phyloP scores from a whole-genome alignment of 2,888 invertebrate genomes.

The Drosophila meridionalis region DNA sequence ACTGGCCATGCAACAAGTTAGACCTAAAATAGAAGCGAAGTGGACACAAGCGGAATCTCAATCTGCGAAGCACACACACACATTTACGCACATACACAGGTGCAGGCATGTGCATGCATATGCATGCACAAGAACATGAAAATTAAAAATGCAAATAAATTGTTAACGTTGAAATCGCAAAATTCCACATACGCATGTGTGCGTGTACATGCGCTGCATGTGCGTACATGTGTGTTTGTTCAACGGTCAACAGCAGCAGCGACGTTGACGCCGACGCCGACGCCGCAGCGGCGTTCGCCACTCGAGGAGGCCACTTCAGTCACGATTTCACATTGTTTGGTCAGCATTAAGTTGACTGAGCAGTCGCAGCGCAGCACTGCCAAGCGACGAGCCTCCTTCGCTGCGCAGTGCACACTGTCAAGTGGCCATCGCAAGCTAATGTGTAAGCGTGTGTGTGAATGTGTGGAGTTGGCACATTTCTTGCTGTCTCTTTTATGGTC shows the following conservation, averaged over 20 bases:
- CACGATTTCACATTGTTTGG: conserved; percentile 72
- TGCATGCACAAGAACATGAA: conserved; percentile 65
- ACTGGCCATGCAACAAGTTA: conserved; percentile 71
- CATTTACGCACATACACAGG: not conserved
- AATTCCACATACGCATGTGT: conserved; percentile 62
- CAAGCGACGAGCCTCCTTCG: conserved; percentile 71
- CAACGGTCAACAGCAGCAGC: conserved; percentile 32
- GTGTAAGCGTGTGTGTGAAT: conserved; percentile 5
- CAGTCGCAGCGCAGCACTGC: conserved; percentile 56
- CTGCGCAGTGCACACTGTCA: conserved; percentile 44
- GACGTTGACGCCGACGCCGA: conserved; percentile 1
- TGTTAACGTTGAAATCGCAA: conserved; percentile 76
- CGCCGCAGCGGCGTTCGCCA: conserved; percentile 38
- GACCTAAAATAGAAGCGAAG: conserved; percentile 76
- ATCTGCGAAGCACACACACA: conserved; percentile 21
- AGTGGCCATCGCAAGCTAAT: conserved; percentile 29
- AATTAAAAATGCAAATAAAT: conserved; percentile 81
- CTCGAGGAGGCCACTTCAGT: conserved; percentile 77
- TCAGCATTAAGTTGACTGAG: conserved; percentile 44
- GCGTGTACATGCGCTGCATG: not conserved
- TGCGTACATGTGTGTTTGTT: conserved; percentile 6
- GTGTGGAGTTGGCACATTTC: conserved; percentile 40
- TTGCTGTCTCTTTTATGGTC: conserved; percentile 30
- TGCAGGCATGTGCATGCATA: not conserved
- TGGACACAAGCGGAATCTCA: conserved; percentile 34